Conservation (phyloP, 2,797 vertebrate genomes). For the Atherinosoma microstoma region DNA sequence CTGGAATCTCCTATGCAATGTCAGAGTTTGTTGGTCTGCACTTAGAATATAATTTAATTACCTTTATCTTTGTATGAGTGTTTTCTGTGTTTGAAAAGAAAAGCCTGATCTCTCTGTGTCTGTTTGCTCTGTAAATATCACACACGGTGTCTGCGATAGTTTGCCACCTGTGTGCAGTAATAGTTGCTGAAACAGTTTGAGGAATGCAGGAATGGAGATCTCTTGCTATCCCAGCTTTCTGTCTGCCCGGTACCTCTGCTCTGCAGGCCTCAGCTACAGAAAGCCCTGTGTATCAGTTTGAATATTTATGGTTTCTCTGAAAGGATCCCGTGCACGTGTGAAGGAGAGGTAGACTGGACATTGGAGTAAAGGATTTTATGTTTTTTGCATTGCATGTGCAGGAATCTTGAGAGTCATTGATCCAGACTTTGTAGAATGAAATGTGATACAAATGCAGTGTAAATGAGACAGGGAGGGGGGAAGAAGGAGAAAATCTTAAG, state of each 20-base stretch:
- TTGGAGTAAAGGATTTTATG: conserved; percentile 17
- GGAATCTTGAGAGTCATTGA: neutral
- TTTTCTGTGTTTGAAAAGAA: conserved; percentile 19
- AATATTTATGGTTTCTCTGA: conserved; percentile 49
- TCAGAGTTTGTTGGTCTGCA: conserved; percentile 7
- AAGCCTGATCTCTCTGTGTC: conserved; percentile 14
- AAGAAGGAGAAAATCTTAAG: neutral
- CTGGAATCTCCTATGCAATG: neutral
- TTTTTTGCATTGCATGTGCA: conserved; percentile 30
- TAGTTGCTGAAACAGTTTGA: conserved; percentile 11
- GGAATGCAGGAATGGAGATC: conserved; percentile 13
- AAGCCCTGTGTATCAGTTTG: conserved; percentile 22
- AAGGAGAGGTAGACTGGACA: neutral
- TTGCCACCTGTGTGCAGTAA: neutral
- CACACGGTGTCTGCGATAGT: conserved; percentile 8
- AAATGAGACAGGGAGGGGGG: conserved; percentile 20
- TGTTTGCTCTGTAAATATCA: neutral
- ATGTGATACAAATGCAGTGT: conserved; percentile 32
- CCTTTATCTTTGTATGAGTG: conserved; percentile 1
- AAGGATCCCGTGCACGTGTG: conserved; percentile 25
- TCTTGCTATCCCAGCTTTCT: conserved; percentile 11
- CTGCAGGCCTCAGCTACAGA: conserved; percentile 5
- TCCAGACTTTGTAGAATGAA: conserved; percentile 31
- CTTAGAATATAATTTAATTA: conserved; percentile 14
- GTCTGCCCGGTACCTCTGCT: conserved; percentile 4